A percentile compares a stretch with the other conserved stretches of the same genome.
Evolutionary conservation across 2,888 invertebrate genomes (phyloP).

Genomic region (Machimus atricapillus): DNA sequence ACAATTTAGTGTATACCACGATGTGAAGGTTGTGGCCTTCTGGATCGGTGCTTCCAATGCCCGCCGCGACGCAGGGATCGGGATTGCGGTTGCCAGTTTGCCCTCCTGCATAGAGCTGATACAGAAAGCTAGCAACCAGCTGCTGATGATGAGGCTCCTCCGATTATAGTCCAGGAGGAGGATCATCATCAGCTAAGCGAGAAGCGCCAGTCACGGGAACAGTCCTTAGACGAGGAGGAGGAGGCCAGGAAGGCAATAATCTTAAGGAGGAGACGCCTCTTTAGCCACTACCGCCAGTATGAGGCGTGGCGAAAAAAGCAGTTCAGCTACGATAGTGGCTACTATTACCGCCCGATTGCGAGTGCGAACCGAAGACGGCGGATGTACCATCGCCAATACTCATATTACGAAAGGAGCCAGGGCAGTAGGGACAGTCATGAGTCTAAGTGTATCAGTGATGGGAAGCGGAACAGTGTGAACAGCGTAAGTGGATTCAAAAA

Average conservation of each 20-base stretch:
- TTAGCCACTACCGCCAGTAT: conserved; percentile 61
- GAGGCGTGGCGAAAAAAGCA: conserved; percentile 61
- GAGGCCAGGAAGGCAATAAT: conserved; percentile 58
- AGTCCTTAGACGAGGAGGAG: conserved; percentile 55
- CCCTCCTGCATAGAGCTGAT: conserved; percentile 84
- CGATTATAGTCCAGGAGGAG: conserved; percentile 31
- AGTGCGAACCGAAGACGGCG: conserved; percentile 58
- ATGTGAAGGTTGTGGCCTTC: conserved; percentile 84
- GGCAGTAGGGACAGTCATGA: conserved; percentile 59
- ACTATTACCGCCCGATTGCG: conserved; percentile 57
- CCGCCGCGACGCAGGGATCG: conserved; percentile 77
- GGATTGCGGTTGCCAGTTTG: conserved; percentile 91
- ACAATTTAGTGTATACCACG: conserved; percentile 63
- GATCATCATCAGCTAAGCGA: conserved; percentile 52
- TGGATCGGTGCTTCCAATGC: conserved; percentile 89
- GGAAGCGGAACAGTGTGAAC: conserved; percentile 46
- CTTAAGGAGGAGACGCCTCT: conserved; percentile 57
- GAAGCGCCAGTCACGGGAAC: conserved; percentile 11
- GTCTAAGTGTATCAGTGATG: conserved; percentile 48
- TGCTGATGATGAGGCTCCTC: conserved; percentile 52
- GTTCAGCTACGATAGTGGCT: conserved; percentile 59
- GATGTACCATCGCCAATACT: conserved; percentile 59
- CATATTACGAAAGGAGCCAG: conserved; percentile 59
- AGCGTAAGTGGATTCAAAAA: conserved; percentile 48
- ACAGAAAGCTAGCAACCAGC: conserved; percentile 69